These are phyloP conservation scores for Leptestheria dahalacensis DNA, from an alignment of 1,140 invertebrate genomes.

Conservation along the genomic window DNA sequence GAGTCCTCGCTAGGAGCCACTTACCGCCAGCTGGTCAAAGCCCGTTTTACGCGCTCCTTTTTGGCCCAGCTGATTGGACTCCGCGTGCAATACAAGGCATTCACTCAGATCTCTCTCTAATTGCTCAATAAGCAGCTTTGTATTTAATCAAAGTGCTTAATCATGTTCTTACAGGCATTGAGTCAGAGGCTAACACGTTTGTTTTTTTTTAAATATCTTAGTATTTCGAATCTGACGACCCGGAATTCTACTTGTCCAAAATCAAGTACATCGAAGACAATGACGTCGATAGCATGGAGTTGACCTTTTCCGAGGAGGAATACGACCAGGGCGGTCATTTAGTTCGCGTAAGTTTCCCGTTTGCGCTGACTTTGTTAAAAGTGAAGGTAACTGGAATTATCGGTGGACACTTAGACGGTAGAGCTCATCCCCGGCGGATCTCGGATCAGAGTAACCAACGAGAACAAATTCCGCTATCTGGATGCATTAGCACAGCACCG, in stretches of 20 bases:
- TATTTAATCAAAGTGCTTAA: no score
- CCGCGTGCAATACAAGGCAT: conserved; percentile 73
- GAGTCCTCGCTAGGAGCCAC: conserved; percentile 76
- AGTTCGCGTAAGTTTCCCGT: conserved; percentile 35
- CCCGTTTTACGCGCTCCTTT: conserved; percentile 81
- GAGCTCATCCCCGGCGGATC: conserved; percentile 60
- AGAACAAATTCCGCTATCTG: conserved; percentile 65
- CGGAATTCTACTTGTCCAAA: conserved; percentile 78
- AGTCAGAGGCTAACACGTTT: no score
- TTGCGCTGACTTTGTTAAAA: conserved; percentile 6
- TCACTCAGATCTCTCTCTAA: neutral
- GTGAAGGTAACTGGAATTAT: no score
- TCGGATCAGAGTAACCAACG: conserved; percentile 51
- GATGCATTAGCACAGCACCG: conserved; percentile 79
- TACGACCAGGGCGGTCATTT: conserved; percentile 65
- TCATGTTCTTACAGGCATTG: no score
- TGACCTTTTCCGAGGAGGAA: conserved; percentile 77
- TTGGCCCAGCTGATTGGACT: conserved; percentile 85
- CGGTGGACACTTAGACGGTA: conserved; percentile 32
- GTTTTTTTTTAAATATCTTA: conserved; percentile 25
- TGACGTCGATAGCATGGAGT: conserved; percentile 60
- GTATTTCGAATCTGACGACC: conserved; percentile 93
- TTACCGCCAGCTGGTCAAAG: conserved; percentile 74
- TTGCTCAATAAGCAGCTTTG: no score
- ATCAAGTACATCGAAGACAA: conserved; percentile 84